Base-by-base conservation (phyloP, 2,113 vertebrate genomes). In the Montifringilla adamsi region DNA sequence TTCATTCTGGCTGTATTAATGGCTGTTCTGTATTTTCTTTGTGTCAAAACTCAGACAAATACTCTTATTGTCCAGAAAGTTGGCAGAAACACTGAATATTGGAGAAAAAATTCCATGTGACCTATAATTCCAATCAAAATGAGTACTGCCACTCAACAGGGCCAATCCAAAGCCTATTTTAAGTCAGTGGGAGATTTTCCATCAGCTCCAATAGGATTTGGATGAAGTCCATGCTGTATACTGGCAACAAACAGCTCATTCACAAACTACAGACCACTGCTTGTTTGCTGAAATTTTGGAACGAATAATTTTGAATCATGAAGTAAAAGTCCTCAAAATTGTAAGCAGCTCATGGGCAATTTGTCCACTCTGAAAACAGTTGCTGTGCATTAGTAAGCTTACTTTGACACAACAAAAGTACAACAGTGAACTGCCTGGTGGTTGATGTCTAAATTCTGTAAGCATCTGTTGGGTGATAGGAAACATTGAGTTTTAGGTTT, bases 261-360 rank as follows among this genome's bases (percentile, higher is more conserved):
- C 93, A 97, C 78, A 85, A 95, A 60, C 66, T 89, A 95, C 94
- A 97, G 70, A 95, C 84, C 74, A 50, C 70, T 79, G 70, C 89
- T 96, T 97, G 95, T 96, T 95, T 97, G 94, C 89, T 93, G 63
- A 95, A 95, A 93, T 95, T 94, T 95, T 95, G 93, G 63, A 87
- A 92, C 7, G 91, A 94, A 94, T 96, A 91, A 95, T 95, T 95
- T 95, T 95, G 89, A 96, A 95, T 96, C 92, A 95, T 69, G 85
- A 91, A 92, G 67, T 82, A 94, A 94, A 95, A 91, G 82, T 94
- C 77, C 74, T 64, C 84, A 84, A 91, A 94, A 89, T 39, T 87
- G 49, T 91, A 73, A 91, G 78, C 62, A 67, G 78, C 84, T 95
- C 78, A 53, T 50, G 74, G 46, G 58, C 69, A 91, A 94, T 62